Conservation (phyloP, 1,140 invertebrate species). For the Pollicipes pollicipes region DNA sequence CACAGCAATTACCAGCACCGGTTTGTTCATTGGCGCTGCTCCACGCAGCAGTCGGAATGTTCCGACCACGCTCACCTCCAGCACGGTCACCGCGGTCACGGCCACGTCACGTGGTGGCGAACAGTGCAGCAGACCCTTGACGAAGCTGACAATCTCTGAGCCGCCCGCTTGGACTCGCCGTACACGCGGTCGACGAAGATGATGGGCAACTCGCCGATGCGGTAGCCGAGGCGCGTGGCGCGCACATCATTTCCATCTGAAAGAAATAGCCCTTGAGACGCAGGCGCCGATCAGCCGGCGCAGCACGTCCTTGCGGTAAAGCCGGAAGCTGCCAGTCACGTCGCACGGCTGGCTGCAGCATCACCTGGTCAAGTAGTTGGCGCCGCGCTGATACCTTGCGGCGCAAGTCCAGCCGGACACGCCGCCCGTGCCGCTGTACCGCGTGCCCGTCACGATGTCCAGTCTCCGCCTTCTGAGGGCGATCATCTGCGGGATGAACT, state of each 20-base stretch:
- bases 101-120: constrained; percentile 72
- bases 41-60: too few species aligned
- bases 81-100: too few species aligned
- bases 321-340: constrained; percentile 93
- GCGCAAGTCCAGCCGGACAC: constrained; percentile 96
- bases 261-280: constrained; percentile 98
- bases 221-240: constrained; percentile 67
- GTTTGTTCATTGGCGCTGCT: too few species aligned
- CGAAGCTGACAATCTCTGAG: constrained; percentile 90
- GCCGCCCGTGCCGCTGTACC: constrained; percentile 69
- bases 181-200: constrained; percentile 96
- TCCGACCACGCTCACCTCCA: too few species aligned
- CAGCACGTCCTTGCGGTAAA: constrained; percentile 82
- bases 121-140: constrained; percentile 80
- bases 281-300: constrained; percentile 70
- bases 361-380: constrained; percentile 85
- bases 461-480: constrained; percentile 50
- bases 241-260: constrained; percentile 99
- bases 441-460: constrained; percentile 86
- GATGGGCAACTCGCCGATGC: constrained; percentile 85
- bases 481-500: constrained; percentile 92
- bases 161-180: constrained; percentile 90
- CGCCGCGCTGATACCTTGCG: constrained; percentile 76
- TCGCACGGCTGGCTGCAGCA: constrained; percentile 86
- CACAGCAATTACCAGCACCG: too few species aligned